phyloP scores from a whole-genome alignment of 2,888 invertebrate species.

The Apodemia zela region DNA sequence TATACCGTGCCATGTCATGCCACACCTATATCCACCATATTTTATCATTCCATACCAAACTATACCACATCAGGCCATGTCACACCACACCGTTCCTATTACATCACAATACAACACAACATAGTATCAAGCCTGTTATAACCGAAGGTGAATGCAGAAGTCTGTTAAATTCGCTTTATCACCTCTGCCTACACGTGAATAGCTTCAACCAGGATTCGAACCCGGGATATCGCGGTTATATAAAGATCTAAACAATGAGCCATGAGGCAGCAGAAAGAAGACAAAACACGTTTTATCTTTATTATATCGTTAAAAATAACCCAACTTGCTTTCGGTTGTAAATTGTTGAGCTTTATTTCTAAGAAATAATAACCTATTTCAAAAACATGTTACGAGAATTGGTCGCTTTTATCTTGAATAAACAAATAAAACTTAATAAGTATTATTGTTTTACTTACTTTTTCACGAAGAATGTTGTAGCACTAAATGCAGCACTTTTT shows the following conservation, averaged over 20 bases:
- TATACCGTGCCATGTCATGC: no score
- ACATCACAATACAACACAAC: no score
- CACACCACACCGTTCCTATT: no score
- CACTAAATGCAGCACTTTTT: not conserved
- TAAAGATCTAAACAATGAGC: not conserved
- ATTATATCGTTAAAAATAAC: not conserved
- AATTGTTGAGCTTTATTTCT: not conserved
- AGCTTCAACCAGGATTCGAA: not conserved
- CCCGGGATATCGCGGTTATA: not conserved
- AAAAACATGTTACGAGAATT: no score
- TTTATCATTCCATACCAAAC: no score
- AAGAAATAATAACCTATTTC: not conserved
- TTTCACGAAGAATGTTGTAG: not conserved
- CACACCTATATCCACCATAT: no score
- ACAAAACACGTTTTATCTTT: no score
- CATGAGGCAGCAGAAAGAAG: not conserved
- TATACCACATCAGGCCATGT: no score
- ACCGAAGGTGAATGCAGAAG: no score
- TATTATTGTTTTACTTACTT: not conserved
- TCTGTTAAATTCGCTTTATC: no score
- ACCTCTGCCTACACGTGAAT: no score
- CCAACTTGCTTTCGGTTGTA: not conserved
- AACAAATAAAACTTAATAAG: constrained; percentile 1
- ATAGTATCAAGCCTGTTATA: no score
- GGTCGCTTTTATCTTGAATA: constrained; percentile 1